These are phyloP conservation scores for Limnothrissa miodon DNA, from an alignment of 2,113 vertebrate species.

Conservation along the genomic window DNA sequence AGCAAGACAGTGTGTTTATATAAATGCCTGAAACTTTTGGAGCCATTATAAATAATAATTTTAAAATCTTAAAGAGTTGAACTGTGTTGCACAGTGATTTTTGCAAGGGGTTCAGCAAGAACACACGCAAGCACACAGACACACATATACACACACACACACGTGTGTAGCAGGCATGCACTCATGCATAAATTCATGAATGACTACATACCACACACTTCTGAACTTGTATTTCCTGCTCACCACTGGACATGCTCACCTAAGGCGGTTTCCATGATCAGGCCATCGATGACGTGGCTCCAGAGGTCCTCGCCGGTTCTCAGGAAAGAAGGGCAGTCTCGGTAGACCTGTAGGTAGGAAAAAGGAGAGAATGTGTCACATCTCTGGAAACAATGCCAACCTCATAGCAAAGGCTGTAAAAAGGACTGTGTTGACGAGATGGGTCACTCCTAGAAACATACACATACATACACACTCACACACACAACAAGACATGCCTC, in stretches of 20 bases:
- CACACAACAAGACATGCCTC: no score
- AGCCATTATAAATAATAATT: no score
- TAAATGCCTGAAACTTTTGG: no score
- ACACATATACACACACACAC: not conserved
- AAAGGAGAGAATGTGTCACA: not conserved
- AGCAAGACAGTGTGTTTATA: no score
- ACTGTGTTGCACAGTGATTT: no score
- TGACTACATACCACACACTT: not conserved
- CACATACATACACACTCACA: not conserved
- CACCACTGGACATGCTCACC: constrained; percentile 36
- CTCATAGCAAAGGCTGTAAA: not conserved
- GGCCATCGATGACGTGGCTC: constrained; percentile 70
- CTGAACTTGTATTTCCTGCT: not conserved
- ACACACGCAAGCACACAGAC: not conserved
- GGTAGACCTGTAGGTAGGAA: constrained; percentile 60
- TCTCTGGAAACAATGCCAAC: not conserved
- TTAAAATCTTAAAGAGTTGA: no score
- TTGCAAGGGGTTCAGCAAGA: no score
- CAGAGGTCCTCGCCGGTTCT: constrained; percentile 60
- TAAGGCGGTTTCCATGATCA: constrained; percentile 73
- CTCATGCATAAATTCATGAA: not conserved
- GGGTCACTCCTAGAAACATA: not conserved
- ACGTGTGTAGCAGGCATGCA: not conserved
- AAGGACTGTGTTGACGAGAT: no score
- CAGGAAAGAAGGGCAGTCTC: constrained; percentile 66